Percentiles rank a stretch among this genome's conserved stretches.
Evolutionary conservation across 2,797 vertebrate genomes (phyloP).

Genomic region (Taeniopygia guttata): DNA sequence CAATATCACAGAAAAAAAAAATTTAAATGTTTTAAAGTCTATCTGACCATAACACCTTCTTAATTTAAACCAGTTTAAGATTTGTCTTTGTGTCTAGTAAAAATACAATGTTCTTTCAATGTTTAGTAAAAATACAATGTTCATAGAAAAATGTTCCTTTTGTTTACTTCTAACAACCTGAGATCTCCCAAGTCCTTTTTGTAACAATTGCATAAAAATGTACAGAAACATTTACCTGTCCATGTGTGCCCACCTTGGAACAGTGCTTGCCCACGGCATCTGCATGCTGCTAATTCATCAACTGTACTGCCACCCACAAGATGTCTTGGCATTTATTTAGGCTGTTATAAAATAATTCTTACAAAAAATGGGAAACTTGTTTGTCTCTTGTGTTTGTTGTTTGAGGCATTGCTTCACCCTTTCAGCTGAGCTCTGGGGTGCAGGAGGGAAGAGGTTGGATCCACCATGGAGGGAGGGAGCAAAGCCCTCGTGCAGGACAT

Average conservation of each 20-base stretch:
- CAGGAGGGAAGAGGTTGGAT: neutral
- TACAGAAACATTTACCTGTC: neutral
- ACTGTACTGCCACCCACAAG: neutral
- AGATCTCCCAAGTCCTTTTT: neutral
- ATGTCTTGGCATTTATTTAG: neutral
- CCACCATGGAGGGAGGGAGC: fast-evolving
- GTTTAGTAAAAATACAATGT: neutral
- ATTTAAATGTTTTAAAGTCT: neutral
- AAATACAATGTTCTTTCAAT: neutral
- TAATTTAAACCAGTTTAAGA: neutral
- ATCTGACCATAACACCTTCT: neutral
- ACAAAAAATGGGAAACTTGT: neutral
- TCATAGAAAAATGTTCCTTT: neutral
- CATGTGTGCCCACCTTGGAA: no score
- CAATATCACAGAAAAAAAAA: neutral
- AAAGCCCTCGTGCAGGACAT: neutral
- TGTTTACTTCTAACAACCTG: neutral
- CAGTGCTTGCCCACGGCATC: neutral
- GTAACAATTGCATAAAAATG: neutral
- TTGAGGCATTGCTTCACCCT: neutral
- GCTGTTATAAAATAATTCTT: neutral
- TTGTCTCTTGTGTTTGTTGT: neutral
- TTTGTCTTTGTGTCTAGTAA: neutral
- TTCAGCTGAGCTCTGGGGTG: neutral
- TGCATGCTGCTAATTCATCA: neutral